phyloP scores from a whole-genome alignment of 2,113 vertebrate species.

The Ptilorrhoa leucosticta region DNA sequence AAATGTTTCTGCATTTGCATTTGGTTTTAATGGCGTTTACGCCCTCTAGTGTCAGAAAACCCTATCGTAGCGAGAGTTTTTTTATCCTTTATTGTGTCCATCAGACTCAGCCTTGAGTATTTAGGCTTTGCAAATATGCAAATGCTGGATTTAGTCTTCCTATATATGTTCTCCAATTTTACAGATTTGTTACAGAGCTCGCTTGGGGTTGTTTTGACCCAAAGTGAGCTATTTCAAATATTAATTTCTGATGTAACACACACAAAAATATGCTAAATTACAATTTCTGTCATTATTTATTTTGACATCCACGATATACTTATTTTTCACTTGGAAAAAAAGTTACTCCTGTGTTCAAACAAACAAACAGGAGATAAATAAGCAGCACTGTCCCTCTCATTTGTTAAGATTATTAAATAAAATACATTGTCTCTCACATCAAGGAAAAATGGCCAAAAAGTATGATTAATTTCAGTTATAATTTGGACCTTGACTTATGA shows the following conservation, averaged over 20 bases:
- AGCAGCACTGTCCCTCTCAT: background rate
- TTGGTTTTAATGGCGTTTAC: conserved; percentile 58
- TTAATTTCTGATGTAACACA: background rate
- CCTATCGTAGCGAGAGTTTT: background rate
- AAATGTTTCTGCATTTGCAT: background rate
- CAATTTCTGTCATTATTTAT: background rate
- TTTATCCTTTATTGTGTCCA: background rate
- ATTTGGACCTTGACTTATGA: background rate
- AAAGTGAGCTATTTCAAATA: background rate
- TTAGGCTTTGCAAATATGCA: background rate
- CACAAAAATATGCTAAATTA: background rate
- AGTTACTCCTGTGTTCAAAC: background rate
- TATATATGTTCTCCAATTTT: background rate
- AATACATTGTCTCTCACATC: background rate
- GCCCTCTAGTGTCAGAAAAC: conserved; percentile 65
- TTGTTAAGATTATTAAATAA: background rate
- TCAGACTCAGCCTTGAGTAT: background rate
- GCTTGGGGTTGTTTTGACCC: background rate
- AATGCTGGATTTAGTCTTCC: background rate
- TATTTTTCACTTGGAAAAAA: background rate
- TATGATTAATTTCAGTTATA: background rate
- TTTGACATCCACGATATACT: background rate
- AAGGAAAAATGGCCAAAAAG: background rate
- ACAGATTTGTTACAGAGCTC: background rate
- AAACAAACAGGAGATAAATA: background rate